Conservation (phyloP, 2,888 invertebrate genomes). For the Scaptomyza cyrtandrae region DNA sequence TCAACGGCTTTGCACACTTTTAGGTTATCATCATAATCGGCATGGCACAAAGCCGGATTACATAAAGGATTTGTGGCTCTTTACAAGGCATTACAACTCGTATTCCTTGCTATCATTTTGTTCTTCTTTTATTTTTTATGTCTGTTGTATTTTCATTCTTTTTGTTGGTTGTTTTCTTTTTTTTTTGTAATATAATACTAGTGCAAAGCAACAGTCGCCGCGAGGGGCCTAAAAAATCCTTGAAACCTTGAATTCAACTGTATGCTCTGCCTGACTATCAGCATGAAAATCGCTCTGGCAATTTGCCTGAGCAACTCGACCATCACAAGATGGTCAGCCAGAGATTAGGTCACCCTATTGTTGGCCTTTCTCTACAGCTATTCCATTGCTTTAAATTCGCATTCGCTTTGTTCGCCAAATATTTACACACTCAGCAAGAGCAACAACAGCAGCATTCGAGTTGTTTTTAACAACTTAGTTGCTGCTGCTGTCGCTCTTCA, state of each 20-base stretch:
- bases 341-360: slow-evolving; percentile 56
- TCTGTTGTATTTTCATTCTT: slow-evolving; percentile 22
- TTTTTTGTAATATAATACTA: slow-evolving; percentile 37
- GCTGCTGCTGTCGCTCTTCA: slow-evolving; percentile 20
- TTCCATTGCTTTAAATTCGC: slow-evolving; percentile 36
- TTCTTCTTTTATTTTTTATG: slow-evolving; percentile 17
- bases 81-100: slow-evolving; percentile 62
- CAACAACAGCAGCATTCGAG: slow-evolving; percentile 18
- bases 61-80: slow-evolving; percentile 70
- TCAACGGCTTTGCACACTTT: slow-evolving; percentile 73
- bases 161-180: slow-evolving; percentile 16
- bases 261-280: slow-evolving; percentile 31
- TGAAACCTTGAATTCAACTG: slow-evolving; percentile 7
- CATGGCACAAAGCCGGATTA: slow-evolving; percentile 68
- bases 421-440: slow-evolving; percentile 53
- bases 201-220: slow-evolving; percentile 55
- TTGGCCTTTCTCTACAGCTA: slow-evolving; percentile 19
- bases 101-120: slow-evolving; percentile 34
- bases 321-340: slow-evolving; percentile 63
- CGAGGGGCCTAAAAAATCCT: neutral
- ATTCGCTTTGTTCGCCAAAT: slow-evolving; percentile 65
- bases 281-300: slow-evolving; percentile 62
- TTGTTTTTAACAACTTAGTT: slow-evolving; percentile 70
- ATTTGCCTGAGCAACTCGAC: slow-evolving; percentile 60
- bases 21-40: slow-evolving; percentile 73